These are phyloP conservation scores for Cacoxenus indagator DNA, from an alignment of 2,888 invertebrate genomes.

Conservation along the genomic window DNA sequence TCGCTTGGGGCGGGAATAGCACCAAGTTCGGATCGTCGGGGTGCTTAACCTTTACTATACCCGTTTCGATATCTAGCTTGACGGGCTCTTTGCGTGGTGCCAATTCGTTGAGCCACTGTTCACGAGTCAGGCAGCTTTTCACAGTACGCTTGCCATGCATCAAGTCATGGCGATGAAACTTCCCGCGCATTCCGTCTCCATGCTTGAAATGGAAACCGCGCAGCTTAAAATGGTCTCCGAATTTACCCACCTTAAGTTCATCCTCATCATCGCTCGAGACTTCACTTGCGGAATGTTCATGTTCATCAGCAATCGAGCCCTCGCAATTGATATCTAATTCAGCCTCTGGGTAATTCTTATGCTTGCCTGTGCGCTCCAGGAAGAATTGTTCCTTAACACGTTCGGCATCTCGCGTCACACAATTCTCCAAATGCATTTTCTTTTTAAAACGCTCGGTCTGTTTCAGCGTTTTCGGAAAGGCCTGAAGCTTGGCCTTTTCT, in stretches of 20 bases:
- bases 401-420: constrained; percentile 55
- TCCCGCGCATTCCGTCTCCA: constrained; percentile 61
- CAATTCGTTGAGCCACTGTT: constrained; percentile 66
- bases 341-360: constrained; percentile 51
- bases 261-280: constrained; percentile 67
- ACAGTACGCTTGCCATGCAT: constrained; percentile 49
- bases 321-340: constrained; percentile 53
- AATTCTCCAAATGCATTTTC: constrained; percentile 55
- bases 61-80: constrained; percentile 55
- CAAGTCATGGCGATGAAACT: constrained; percentile 53
- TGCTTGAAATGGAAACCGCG: constrained; percentile 67
- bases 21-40: constrained; percentile 62
- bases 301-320: constrained; percentile 41
- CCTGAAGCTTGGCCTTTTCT: constrained; percentile 42
- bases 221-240: constrained; percentile 56
- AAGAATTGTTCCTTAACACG: constrained; percentile 54
- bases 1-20: constrained; percentile 53
- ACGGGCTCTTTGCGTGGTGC: constrained; percentile 56
- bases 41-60: constrained; percentile 49
- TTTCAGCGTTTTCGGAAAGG: constrained; percentile 62
- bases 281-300: constrained; percentile 48
- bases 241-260: constrained; percentile 60
- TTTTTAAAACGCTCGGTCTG: constrained; percentile 56
- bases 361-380: constrained; percentile 46
- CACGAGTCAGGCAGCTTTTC: constrained; percentile 63